Evolutionary conservation across 2,113 vertebrate genomes (phyloP), one percentile per base, ranked within the genome.

Genomic region (Ptyas mucosa): DNA sequence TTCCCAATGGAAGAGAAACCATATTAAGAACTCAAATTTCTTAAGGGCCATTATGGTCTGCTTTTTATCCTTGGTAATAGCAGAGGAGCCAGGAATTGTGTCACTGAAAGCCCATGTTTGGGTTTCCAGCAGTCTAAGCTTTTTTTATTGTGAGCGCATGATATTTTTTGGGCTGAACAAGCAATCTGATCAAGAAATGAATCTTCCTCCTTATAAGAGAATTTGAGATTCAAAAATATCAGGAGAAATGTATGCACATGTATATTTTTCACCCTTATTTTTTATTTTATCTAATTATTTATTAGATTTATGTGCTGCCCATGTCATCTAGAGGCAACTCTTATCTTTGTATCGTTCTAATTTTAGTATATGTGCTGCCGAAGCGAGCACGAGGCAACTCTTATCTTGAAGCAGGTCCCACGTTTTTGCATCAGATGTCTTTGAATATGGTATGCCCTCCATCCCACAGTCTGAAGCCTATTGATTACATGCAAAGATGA

Each of bases 31-130:
- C 57, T 81, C 86, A 55, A 1, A 85, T 95, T 55, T 4, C 26
- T 14, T n/a, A 64, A n/a, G 29, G 26, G 4, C 26, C 26, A 85
- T 64, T 93, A 2, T 53, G 93, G 54, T 93, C 92, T 92, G 90
- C 51, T 92, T 89, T 86, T 88, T 93, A 90, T 49, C 91, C 20
- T 87, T 23, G 87, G 89, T 3, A 69, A 90, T 88, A 91, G 26
- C 85, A 21, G 34, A 88, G 64, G 93, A 95, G 12, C 24, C 26
- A 21, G 96, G 95, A 95, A 85, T 96, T 94, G 95, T 58, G 1
- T 90, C 90, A 55, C 51, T 21, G 89, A 81, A 64, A 89, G 6
- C 75, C 69, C 55, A 29, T 94, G 89, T 91, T 92, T 89, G 81
- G 91, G 34, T 91, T 91, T 92, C 90, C 93, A 75, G 75, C 90